A percentile compares a stretch with the other conserved stretches of the same genome.
Conservation (phyloP, 2,888 invertebrate genomes). For the Diloba caeruleocephala region DNA sequence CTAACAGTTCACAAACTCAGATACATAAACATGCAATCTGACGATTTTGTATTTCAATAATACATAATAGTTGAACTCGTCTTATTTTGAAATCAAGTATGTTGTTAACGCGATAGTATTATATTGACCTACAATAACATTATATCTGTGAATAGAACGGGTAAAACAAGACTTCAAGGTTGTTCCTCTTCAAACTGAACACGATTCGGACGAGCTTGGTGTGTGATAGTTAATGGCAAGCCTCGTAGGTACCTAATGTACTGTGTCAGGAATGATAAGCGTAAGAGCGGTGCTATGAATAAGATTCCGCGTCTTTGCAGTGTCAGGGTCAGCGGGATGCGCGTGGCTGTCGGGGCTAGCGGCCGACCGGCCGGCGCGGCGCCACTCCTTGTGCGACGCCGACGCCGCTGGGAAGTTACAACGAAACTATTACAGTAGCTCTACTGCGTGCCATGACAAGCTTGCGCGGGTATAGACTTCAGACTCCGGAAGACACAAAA, state of each 20-base stretch:
- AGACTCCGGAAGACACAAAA: too few species aligned
- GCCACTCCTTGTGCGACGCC: background rate
- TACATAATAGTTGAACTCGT: too few species aligned
- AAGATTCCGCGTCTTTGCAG: background rate
- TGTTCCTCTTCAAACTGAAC: background rate
- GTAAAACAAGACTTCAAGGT: background rate
- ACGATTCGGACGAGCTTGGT: background rate
- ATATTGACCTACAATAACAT: background rate
- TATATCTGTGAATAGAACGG: background rate
- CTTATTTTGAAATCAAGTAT: too few species aligned
- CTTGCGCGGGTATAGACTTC: too few species aligned
- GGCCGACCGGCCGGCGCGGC: background rate
- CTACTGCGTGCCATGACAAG: background rate
- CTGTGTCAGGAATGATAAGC: background rate
- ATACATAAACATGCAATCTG: too few species aligned
- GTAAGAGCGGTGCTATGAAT: background rate
- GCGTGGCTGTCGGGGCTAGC: background rate
- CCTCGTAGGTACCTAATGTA: background rate
- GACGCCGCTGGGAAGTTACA: background rate
- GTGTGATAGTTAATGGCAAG: too few species aligned
- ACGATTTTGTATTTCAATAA: too few species aligned
- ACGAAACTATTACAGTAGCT: background rate
- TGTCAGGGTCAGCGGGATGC: constrained; percentile 18
- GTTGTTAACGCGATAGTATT: too few species aligned
- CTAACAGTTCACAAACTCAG: too few species aligned